phyloP scores from a whole-genome alignment of 37 sponge, comb jelly and placozoan genomes.

The Halisarca cf. caerulea region DNA sequence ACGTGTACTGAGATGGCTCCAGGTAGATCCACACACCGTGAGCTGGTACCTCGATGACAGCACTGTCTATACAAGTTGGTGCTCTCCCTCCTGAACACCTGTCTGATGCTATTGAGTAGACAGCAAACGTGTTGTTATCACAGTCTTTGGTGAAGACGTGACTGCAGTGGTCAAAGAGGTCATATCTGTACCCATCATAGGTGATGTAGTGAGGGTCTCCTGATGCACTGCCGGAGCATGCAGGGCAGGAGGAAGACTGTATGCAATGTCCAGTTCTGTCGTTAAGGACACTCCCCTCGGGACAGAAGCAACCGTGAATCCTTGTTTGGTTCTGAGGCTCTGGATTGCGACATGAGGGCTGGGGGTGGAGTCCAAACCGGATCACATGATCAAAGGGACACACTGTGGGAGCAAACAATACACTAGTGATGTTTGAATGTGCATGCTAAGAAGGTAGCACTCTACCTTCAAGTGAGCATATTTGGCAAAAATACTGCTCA shows the following conservation, averaged over 20 bases:
- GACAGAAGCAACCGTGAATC: slow-evolving; percentile 6
- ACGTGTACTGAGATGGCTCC: background rate
- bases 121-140: background rate
- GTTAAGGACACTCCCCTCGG: background rate
- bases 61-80: slow-evolving; percentile 6
- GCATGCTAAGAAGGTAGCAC: no score
- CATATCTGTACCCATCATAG: background rate
- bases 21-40: background rate
- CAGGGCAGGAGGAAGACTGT: background rate
- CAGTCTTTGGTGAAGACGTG: slow-evolving; percentile 24
- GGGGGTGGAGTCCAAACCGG: no score
- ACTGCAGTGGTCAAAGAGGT: slow-evolving; percentile 21
- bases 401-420: no score
- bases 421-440: no score
- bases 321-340: no score
- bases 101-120: background rate
- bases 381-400: no score
- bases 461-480: no score
- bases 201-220: slow-evolving; percentile 15
- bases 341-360: no score
- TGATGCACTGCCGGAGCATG: background rate
- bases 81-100: background rate
- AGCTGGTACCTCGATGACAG: background rate
- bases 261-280: background rate
- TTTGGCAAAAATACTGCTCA: no score